Base-by-base conservation (phyloP, 2,888 invertebrate species). In the Hypomecis punctinalis region DNA sequence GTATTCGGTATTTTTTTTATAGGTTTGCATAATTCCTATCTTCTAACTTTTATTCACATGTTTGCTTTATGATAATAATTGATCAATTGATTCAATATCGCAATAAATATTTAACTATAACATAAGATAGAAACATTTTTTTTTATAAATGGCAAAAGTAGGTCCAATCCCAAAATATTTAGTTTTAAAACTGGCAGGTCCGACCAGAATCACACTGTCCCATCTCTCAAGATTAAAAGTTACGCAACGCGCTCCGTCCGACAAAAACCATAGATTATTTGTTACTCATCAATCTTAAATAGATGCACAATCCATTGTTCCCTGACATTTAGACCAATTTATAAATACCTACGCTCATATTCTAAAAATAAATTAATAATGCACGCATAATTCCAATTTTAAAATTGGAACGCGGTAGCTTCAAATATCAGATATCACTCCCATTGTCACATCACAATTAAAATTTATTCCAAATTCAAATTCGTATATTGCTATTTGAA, bases 251-350 rank as follows among this genome's bases (percentile, higher is more conserved):
- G 82, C 83, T 81, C 84, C 82, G 81, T 88, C 88, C 86, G 79
- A 85, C 85, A 82, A 81, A 83, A 78, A 77, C 81, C 82, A 79
- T 75, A 82, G 88, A 88, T 89, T 88, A 90, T 84, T 87, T 79
- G 86, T 89, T 89, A 85, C 89, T 89, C 90, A 91, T 90, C 90
- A 89, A 91, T 91, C 90, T 90, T 80, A 82, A 88, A 90, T 89
- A 89, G 90, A 91, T 83, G 79, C 82, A 79, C 82, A 84, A 84
- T 84, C 84, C 84, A 90, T 92, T 91, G 91, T 92, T 90, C 89
- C 84, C 86, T 91, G 91, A 91, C 91, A 91, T 92, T 92, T 92
- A 86, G 64, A 88, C 80, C 82, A 87, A 87, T 83, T 85, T 90
- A 91, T 88, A 91, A 89, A 91, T 91, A 89, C 87, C 78, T 78